Base-by-base conservation (phyloP, 1,140 invertebrate species). In the Drosophila pruinosa region DNA sequence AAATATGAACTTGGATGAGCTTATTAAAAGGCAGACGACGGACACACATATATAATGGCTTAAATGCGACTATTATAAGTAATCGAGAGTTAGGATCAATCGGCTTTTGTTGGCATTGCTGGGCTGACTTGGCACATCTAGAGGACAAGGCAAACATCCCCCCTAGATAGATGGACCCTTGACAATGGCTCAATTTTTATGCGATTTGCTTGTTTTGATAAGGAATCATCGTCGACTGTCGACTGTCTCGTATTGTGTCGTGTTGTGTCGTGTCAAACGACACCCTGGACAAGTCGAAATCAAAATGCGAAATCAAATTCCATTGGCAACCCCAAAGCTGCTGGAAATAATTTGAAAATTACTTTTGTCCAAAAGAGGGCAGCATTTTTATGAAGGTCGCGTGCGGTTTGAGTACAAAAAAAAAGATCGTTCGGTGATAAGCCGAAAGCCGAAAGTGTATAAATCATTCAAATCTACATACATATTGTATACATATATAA, bases 301-400 rank as follows among this genome's bases (percentile, higher is more conserved):
- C 45, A 63, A 69, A 63, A 56, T 12, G 12, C 31, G 61, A 65
- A 70, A 70, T 70, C 67, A 70, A 70, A 64, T 70, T 63, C 59
- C 67, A 64, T 56, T 70, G 67, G 67, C 47, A 71, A 64, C 68
- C 69, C 58, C 59, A 45, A 62, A 64, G 63, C 69, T 79, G 71
- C 67, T 85, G 80, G 80, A 89, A 81, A 75, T 89, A 89, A 89
- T 89, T 89, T 81, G 58, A 57, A 86, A 89, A 89, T 89, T 72
- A 72, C 77, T 78, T 64, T 62, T 54, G 59, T 43, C 17, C 28
- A 7, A 34, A 24, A 59, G 48, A 67, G 72, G 58, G 67, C 58
- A 72, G 57, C 59, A 72, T 76, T 89, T 89, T 89, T 89, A 89
- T 89, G 86, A 89, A 89, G 86, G 86, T 89, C 86, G 86, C 86